Percentiles rank a stretch among this genome's conserved stretches.
phyloP scores from a whole-genome alignment of 2,113 vertebrate species.

The Hippocampus guttulatus region DNA sequence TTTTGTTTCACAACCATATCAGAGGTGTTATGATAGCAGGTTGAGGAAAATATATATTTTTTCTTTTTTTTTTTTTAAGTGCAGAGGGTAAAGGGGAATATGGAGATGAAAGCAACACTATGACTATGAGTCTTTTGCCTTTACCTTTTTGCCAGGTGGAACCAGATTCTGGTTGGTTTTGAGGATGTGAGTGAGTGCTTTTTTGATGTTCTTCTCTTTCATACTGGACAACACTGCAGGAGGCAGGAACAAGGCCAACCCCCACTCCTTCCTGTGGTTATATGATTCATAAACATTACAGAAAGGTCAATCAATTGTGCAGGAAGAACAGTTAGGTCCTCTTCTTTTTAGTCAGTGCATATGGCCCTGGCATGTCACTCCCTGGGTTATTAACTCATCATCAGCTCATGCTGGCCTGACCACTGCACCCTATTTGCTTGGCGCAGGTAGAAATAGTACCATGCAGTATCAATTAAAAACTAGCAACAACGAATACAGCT shows the following conservation, averaged over 20 bases:
- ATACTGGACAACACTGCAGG: constrained; percentile 97
- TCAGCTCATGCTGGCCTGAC: background rate
- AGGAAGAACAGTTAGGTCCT: constrained; percentile 25
- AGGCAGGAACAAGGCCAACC: constrained; percentile 92
- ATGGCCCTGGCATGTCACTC: constrained; percentile 7
- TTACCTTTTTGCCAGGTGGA: constrained; percentile 97
- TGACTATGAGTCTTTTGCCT: background rate
- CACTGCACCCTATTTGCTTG: background rate
- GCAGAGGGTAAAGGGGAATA: background rate
- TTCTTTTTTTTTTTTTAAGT: background rate
- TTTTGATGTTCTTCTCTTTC: constrained; percentile 99
- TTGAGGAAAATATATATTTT: constrained; percentile 10
- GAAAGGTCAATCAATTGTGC: constrained; percentile 8
- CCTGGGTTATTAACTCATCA: constrained; percentile 24
- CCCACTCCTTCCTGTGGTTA: constrained; percentile 92
- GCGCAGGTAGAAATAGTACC: background rate
- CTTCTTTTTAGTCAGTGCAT: constrained; percentile 24
- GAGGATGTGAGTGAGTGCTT: constrained; percentile 96
- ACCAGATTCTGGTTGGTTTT: constrained; percentile 99
- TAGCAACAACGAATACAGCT: too few relatives aligned
- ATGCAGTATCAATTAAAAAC: too few relatives aligned
- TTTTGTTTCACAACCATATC: background rate
- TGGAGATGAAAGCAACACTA: background rate
- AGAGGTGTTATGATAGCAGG: constrained; percentile 40
- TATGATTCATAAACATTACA: constrained; percentile 28